Conservation (phyloP, 1,140 invertebrate species). For the Plutomurus gul region DNA sequence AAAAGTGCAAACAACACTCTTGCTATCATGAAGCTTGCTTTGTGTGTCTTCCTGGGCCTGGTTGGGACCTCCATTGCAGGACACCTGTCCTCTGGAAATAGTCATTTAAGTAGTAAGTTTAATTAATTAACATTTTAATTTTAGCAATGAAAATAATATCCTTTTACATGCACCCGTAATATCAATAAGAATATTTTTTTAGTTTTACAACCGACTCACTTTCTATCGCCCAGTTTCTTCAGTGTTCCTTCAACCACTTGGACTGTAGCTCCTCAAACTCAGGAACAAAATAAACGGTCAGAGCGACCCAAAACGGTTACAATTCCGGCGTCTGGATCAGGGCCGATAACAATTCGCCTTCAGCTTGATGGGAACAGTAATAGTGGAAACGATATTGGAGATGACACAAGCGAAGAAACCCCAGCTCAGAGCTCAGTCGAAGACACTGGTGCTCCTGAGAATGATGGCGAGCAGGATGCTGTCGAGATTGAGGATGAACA, state of each 20-base stretch:
- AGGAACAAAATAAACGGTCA: neutral
- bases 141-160: neutral
- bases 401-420: neutral
- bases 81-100: neutral
- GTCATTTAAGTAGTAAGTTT: neutral
- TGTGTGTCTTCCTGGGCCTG: neutral
- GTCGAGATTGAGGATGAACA: too few species aligned
- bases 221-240: neutral
- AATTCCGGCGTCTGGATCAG: neutral
- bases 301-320: neutral
- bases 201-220: neutral
- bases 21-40: neutral
- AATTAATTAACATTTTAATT: neutral
- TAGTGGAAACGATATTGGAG: neutral
- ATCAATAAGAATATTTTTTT: too few species aligned
- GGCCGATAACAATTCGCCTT: neutral
- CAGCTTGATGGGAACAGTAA: neutral
- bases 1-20: neutral
- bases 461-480: neutral
- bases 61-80: neutral
- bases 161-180: too few species aligned
- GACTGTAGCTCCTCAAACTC: neutral
- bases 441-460: neutral
- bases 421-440: too few species aligned
- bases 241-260: neutral